Conservation (phyloP, 2,888 invertebrate species). For the Pseudoips prasinana region DNA sequence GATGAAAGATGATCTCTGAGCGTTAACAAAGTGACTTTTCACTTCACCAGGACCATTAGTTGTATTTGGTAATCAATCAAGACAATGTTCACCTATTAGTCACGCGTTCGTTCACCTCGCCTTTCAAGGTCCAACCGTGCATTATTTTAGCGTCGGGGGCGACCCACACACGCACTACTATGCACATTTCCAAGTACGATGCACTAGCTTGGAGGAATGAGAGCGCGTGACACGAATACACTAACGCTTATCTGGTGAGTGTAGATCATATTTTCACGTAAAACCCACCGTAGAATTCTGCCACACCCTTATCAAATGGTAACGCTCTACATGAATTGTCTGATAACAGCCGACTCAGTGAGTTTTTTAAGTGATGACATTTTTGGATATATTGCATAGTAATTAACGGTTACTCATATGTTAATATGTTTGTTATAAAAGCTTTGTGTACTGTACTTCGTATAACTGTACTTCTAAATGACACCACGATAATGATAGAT, state of each 20-base stretch:
- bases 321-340: constrained; percentile 66
- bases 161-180: constrained; percentile 62
- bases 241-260: constrained; percentile 53
- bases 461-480: too few relatives aligned
- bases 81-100: constrained; percentile 53
- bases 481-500: too few relatives aligned
- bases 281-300: constrained; percentile 51
- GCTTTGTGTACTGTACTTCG: too few relatives aligned
- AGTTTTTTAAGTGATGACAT: too few relatives aligned
- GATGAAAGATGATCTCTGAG: constrained; percentile 40
- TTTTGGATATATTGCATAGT: too few relatives aligned
- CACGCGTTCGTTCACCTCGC: constrained; percentile 59
- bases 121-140: constrained; percentile 62
- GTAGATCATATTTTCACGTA: constrained; percentile 61
- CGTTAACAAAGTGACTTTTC: constrained; percentile 45
- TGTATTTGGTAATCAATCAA: constrained; percentile 60
- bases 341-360: constrained; percentile 44
- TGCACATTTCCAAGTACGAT: constrained; percentile 72
- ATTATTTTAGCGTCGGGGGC: constrained; percentile 62
- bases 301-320: constrained; percentile 56
- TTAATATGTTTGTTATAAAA: too few relatives aligned
- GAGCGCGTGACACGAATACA: constrained; percentile 73
- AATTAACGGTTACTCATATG: too few relatives aligned
- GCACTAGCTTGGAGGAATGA: constrained; percentile 73
- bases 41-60: constrained; percentile 43